Base-by-base conservation (phyloP, 37 sponge, comb jelly and placozoan species). In the Crambe crambe region DNA sequence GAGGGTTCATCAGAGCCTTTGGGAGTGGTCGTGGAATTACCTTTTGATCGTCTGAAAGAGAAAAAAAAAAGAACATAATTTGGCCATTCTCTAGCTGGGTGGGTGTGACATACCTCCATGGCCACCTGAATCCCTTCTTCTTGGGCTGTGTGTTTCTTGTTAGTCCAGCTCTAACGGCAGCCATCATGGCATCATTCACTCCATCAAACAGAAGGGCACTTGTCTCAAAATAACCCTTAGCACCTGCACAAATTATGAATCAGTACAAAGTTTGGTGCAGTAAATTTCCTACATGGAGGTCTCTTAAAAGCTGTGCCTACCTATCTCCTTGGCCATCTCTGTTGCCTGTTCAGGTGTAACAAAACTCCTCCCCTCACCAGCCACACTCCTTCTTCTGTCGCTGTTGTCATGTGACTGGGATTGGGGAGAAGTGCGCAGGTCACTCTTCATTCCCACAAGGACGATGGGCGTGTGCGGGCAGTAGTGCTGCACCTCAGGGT, bases 141-240 rank as follows among this genome's bases (percentile, higher is more conserved):
- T 47, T 15, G 8, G 37, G 35, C 1, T 22, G 2, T 3, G 56
- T 17, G 3, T 10, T 58, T 62, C 66, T 29, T 6, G 21, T n/a
- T 17, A 86, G 64, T 2, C 35, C 80, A 22, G 74, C 68, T 20
- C 78, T 56, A 8, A 86, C 43, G 42, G 84, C 90, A 15, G 56
- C 67, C 26, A 82, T 42, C 66, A 93, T 84, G 26, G 80, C 85
- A 0, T 70, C 76, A 10, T 42, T 22, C 32, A 95, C 29, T 5
- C 84, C 83, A 38, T 35, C 59, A 25, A 72, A 69, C 0, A 73
- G 76, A 41, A 91, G 86, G 34, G 95, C 78, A 79, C 95, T 95
- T 27, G 77, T 72, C 54, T 95, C 95, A 77, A 41, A 83, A 69
- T 82, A 91, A 1, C 89, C 84, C 51, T 68, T 58, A 1, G 84